These are phyloP conservation scores for Mesorhabditis belari DNA, from an alignment of 2,888 invertebrate genomes.

Conservation along the genomic window DNA sequence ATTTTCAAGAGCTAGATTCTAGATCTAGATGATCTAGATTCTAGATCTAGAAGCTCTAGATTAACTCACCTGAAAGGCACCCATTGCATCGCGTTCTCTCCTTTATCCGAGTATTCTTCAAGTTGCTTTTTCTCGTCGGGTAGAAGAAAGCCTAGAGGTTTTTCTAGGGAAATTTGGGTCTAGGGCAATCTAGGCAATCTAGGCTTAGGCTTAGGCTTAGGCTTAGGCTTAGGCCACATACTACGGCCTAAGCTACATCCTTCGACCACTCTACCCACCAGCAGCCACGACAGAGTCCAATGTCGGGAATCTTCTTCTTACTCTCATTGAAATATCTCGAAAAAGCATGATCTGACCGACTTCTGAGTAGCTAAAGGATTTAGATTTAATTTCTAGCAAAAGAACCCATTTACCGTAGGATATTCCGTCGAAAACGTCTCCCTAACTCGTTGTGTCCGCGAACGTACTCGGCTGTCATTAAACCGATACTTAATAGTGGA, in stretches of 20 bases:
- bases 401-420: conserved; percentile 7
- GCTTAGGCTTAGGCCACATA: background rate
- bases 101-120: conserved; percentile 19
- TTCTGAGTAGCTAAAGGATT: background rate
- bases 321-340: conserved; percentile 6
- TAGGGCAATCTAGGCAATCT: background rate
- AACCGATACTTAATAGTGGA: conserved; percentile 29
- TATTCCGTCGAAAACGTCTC: conserved; percentile 23
- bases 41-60: background rate
- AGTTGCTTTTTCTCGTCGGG: conserved; percentile 24
- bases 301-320: conserved; percentile 7
- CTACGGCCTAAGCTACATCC: too few species aligned
- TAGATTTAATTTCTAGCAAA: background rate
- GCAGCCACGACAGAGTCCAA: conserved; percentile 7
- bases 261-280: background rate
- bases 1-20: too few species aligned
- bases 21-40: background rate
- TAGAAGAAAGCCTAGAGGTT: conserved; percentile 20
- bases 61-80: conserved; percentile 16
- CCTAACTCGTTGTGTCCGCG: conserved; percentile 27
- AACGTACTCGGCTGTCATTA: conserved; percentile 30
- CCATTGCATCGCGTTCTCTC: conserved; percentile 26
- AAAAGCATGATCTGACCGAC: conserved; percentile 5
- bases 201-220: background rate
- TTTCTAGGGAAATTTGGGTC: background rate